Evolutionary conservation across 2,888 invertebrate genomes (phyloP), one percentile per base, ranked within the genome.

Genomic region (Portevinia maculata): DNA sequence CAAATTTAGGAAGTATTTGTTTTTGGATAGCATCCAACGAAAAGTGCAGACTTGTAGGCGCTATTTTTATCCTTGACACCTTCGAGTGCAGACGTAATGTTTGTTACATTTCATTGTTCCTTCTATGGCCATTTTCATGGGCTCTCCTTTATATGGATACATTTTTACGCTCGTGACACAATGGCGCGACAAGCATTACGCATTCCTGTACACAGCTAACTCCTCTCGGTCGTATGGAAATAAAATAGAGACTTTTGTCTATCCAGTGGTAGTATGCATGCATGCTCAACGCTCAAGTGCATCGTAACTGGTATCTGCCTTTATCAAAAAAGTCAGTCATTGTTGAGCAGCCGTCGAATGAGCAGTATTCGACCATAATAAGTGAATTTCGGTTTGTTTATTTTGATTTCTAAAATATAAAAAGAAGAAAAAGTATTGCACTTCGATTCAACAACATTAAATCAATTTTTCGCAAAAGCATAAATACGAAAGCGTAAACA

Each of bases 41-140:
- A 50, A 30, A 50, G 15, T 7, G 3, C 50, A 50, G 50, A 50
- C 50, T 30, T 50, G 28, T 9, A n/a, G 50, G 28, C 28, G 50
- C n/a, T 28, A 30, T 5, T 50, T 28, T 9, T 5, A 50, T 50
- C 30, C 28, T 30, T 50, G 50, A 30, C 50, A 30, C 50, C 50
- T 30, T 15, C 28, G 19, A 28, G 13, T 30, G 15, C 15, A 24
- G 50, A 30, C 50, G n/a, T n/a, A 48, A 24, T 24, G 48, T 13
- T 24, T 21, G 24, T 21, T 48, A 6, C 3, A 11, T 21, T 48
- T 48, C 9, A 24, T 13, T 30, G 30, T 50, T 50, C 24, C 11
- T 28, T 9, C 30, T n/a, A 8, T 8, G 0, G 17, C 24, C 7
- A 6, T 9, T 28, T 30, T 30, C 28, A 30, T 30, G 50, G 28